Conservation (phyloP, 2,888 invertebrate genomes). For the Lycocerus yunnanus region DNA sequence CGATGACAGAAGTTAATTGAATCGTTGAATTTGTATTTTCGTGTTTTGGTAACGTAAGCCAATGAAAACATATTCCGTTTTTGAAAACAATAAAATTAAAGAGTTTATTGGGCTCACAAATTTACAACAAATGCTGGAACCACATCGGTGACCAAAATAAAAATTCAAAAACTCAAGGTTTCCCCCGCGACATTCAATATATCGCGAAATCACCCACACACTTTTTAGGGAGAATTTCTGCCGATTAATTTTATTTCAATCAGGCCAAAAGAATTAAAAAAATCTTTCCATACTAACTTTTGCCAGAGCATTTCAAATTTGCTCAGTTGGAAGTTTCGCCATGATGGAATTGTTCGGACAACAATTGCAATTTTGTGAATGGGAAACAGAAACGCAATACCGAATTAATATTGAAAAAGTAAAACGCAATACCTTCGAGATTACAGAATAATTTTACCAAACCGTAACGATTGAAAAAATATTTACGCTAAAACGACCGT, state of each 20-base stretch:
- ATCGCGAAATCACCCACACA: neutral
- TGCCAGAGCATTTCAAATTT: too few species aligned
- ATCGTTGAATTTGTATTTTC: slow-evolving; percentile 19
- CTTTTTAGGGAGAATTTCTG: neutral
- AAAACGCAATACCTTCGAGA: neutral
- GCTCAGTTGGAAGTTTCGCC: too few species aligned
- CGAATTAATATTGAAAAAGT: neutral
- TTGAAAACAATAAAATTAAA: slow-evolving; percentile 18
- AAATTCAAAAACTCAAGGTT: slow-evolving; percentile 3
- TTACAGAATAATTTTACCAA: neutral
- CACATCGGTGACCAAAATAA: neutral
- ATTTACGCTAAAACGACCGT: slow-evolving; percentile 21
- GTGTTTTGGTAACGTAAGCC: slow-evolving; percentile 26
- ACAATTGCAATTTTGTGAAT: too few species aligned
- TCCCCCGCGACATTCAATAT: neutral
- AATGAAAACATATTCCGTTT: slow-evolving; percentile 30
- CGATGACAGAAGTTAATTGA: slow-evolving; percentile 31
- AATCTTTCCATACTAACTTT: neutral
- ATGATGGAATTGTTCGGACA: too few species aligned
- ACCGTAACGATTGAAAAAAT: slow-evolving; percentile 12
- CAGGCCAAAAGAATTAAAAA: neutral
- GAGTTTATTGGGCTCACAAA: slow-evolving; percentile 5
- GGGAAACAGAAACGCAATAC: too few species aligned
- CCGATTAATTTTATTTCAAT: neutral
- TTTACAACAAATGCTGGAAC: neutral